Evolutionary conservation across 2,113 vertebrate genomes (phyloP), one percentile per base, ranked within the genome.

Genomic region (Ictalurus punctatus): DNA sequence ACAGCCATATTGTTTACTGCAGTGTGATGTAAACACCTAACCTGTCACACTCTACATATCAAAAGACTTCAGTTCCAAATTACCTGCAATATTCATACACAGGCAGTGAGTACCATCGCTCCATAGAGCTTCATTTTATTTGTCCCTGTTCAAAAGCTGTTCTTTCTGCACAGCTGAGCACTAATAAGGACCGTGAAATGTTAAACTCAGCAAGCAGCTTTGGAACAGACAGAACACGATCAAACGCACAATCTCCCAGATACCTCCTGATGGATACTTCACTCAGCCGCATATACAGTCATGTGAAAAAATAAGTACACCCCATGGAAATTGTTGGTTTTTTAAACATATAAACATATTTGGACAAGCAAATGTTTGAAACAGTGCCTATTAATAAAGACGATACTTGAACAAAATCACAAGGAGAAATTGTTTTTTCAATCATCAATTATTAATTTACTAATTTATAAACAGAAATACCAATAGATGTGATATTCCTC

Each of bases 181-280:
- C 92, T 95, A 95, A 95, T 94, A 93, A 96, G 93, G 91, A 56
- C 84, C 89, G 91, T 95, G 89, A 95, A 93, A 95, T 94, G 94
- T 94, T 95, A 92, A 85, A 87, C 91, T 27, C 89, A 90, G 89
- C 79, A 63, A 86, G 90, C 61, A 80, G 44, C 74, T 86, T 40
- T 56, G n/a, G 74, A 37, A 58, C 80, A 86, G 81, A 87, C 89
- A 90, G 65, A 73, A 82, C 63, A 84, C 59, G 86, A 90, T 83
- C 63, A 40, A 61, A 83, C 67, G 63, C 54, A 89, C 67, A 84
- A 65, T 48, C 78, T 58, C 71, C 59, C 37, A 40, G 48, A 23
- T 89, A 40, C 67, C 61, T 37, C 34, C 79, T 76, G 87, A 48
- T 82, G 76, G 76, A 86, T 56, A 78, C 74, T 71, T 86, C 76